Evolutionary conservation across 1,140 invertebrate genomes (phyloP).

Genomic region (Neomicropteryx cornuta): DNA sequence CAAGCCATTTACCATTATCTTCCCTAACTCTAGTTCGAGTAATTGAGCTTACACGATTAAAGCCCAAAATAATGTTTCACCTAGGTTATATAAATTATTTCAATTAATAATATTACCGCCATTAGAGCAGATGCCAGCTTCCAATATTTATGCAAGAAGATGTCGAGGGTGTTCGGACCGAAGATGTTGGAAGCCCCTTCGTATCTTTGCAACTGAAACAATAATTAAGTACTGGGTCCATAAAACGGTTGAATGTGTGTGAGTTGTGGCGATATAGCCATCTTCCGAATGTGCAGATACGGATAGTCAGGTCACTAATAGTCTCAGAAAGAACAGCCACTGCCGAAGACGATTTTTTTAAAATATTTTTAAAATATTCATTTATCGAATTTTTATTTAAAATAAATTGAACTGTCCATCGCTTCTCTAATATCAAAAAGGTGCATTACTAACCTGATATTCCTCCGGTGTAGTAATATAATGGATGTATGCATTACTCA

Average conservation of each 20-base stretch:
- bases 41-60: too few relatives aligned
- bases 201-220: conserved; percentile 68
- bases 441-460: conserved; percentile 64
- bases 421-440: too few relatives aligned
- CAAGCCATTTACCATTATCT: too few relatives aligned
- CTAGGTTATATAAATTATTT: too few relatives aligned
- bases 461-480: conserved; percentile 87
- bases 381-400: too few relatives aligned
- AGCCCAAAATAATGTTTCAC: too few relatives aligned
- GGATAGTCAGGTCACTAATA: background rate
- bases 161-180: conserved; percentile 75
- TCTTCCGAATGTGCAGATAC: background rate
- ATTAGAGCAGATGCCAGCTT: conserved; percentile 54
- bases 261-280: background rate
- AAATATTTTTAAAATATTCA: too few relatives aligned
- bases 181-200: conserved; percentile 90
- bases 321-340: too few relatives aligned
- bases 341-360: background rate
- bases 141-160: conserved; percentile 69
- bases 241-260: conserved; percentile 2
- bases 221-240: conserved; percentile 8
- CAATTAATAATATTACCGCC: conserved; percentile 38
- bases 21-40: too few relatives aligned
- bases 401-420: too few relatives aligned
- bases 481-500: conserved; percentile 82